Evolutionary conservation across 2,888 invertebrate species (phyloP).

Genomic region (Pyrrhopygopsis socrates): DNA sequence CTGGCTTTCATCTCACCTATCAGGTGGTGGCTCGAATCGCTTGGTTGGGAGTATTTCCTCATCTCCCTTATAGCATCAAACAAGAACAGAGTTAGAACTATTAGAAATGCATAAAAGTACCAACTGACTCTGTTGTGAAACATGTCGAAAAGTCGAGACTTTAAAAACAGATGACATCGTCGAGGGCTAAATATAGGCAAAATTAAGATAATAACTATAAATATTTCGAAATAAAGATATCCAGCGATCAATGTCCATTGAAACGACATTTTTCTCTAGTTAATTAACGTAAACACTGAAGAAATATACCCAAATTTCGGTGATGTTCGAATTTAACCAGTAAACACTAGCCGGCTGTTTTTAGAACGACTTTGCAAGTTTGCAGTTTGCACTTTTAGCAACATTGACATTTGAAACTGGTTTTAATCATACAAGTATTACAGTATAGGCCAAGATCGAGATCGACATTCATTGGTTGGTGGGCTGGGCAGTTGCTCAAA

Average conservation of each 20-base stretch:
- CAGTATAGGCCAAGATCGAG: not conserved
- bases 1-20: constrained; percentile 96
- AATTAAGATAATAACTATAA: constrained; percentile 96
- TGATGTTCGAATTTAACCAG: not conserved
- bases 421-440: constrained; percentile 20
- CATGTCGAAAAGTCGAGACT: constrained; percentile 96
- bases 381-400: not conserved
- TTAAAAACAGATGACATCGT: constrained; percentile 98
- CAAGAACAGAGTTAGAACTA: constrained; percentile 96
- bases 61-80: constrained; percentile 97
- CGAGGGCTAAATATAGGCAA: constrained; percentile 97
- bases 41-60: constrained; percentile 96
- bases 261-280: constrained; percentile 96
- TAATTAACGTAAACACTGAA: constrained; percentile 32
- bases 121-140: constrained; percentile 96
- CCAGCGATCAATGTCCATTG: constrained; percentile 98
- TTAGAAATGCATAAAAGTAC: constrained; percentile 96
- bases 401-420: constrained; percentile 22
- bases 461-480: not conserved
- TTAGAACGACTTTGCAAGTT: not conserved
- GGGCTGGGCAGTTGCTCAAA: not conserved
- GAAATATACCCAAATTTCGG: not conserved
- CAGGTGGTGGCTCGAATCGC: constrained; percentile 92
- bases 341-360: constrained; percentile 13
- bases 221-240: constrained; percentile 97